Conservation (phyloP, 1,140 invertebrate species). For the Nephila pilipes region DNA sequence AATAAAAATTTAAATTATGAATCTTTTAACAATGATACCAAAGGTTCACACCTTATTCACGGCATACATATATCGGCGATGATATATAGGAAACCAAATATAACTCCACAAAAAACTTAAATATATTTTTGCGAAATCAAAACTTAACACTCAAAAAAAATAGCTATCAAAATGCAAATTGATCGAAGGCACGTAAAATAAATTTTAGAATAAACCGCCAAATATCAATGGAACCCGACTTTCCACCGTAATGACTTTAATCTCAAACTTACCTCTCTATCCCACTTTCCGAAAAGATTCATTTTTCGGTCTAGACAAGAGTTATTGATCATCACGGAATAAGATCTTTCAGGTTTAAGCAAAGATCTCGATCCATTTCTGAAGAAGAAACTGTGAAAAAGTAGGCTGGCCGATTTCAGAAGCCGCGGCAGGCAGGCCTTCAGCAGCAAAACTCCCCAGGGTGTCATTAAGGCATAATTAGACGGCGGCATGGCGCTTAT, state of each 20-base stretch:
- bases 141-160: background rate
- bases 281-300: background rate
- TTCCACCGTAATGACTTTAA: background rate
- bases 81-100: no score
- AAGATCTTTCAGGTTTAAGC: slow-evolving; percentile 15
- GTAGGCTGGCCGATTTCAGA: slow-evolving; percentile 28
- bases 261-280: background rate
- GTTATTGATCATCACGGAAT: slow-evolving; percentile 60
- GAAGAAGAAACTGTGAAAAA: slow-evolving; percentile 59
- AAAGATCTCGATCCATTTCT: slow-evolving; percentile 58
- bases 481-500: slow-evolving; percentile 68
- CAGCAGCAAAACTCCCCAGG: slow-evolving; percentile 28
- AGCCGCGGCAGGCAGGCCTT: background rate
- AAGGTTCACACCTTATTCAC: no score
- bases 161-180: background rate
- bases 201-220: background rate
- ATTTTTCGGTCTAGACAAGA: slow-evolving; percentile 50
- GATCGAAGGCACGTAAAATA: background rate
- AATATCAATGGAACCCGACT: background rate
- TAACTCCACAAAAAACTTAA: no score
- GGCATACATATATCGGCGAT: no score
- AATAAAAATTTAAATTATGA: no score
- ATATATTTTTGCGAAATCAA: no score
- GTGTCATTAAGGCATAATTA: slow-evolving; percentile 76
- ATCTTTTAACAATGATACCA: no score